phyloP scores from a whole-genome alignment of 2,888 invertebrate genomes.

The Eremobia ochroleuca region DNA sequence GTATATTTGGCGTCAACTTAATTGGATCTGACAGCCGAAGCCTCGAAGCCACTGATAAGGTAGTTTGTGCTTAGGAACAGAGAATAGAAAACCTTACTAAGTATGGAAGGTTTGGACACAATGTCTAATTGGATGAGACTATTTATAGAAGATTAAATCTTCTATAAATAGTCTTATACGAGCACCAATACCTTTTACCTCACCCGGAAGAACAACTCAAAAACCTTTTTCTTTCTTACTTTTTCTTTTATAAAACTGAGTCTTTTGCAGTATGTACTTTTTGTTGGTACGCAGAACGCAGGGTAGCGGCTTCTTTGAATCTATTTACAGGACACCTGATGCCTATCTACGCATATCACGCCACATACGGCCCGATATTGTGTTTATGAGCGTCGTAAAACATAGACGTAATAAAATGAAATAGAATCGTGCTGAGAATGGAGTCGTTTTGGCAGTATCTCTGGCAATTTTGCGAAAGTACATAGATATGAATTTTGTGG shows the following conservation, averaged over 20 bases:
- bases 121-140: constrained; percentile 7
- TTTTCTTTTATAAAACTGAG: not conserved
- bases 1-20: not conserved
- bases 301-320: constrained; percentile 54
- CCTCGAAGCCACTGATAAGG: not conserved
- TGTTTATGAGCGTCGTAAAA: constrained; percentile 59
- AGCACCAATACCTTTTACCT: not conserved
- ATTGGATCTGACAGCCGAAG: constrained; percentile 3
- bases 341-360: constrained; percentile 49
- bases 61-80: not conserved
- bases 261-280: constrained; percentile 26
- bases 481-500: constrained; percentile 36
- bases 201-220: not conserved
- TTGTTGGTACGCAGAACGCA: not conserved
- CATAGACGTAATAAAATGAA: constrained; percentile 48
- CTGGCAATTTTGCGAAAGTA: constrained; percentile 16
- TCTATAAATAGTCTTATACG: too few species aligned
- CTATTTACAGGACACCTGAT: constrained; percentile 68
- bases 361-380: constrained; percentile 45
- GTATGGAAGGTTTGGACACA: not conserved
- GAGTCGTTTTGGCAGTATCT: constrained; percentile 18
- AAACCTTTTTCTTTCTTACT: not conserved
- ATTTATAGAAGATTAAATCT: too few species aligned
- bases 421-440: constrained; percentile 37
- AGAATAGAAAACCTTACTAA: not conserved